Base-by-base conservation (phyloP, 2,888 invertebrate genomes). In the Chelonus formosanus region DNA sequence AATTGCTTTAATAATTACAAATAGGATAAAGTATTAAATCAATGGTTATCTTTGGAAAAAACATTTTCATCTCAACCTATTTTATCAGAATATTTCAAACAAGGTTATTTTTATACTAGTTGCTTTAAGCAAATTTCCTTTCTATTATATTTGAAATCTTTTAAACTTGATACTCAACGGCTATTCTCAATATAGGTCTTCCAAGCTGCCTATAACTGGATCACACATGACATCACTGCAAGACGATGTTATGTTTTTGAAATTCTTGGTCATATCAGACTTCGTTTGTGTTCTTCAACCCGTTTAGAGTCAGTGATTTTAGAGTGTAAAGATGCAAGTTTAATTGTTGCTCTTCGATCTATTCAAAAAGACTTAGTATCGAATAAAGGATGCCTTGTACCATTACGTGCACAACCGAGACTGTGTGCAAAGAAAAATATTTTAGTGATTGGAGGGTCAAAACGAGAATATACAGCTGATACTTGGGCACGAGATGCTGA, bases 361-460 rank as follows among this genome's bases (percentile, higher is more conserved):
- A 90, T 93, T 70, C 88, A 91, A 78, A 90, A 90, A 71, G 94
- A 95, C 84, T 89, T 95, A 84, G 88, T 89, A 70, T 89, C 89
- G 0, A 90, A 91, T 71, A 90, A 91, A 64, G 93, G 93, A 4
- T 92, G 92, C 74, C 84, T 94, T 65, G 94, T 94, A 63, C 88
- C 92, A 31, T 84, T 94, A 72, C 88, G 90, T 20, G 92, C 90
- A 36, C 90, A 91, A 79, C 96, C 96, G 0, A 88, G 96, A 5
- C 89, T 92, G 72, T 90, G 94, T 79, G 94, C 96, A 0, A 92
- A 95, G 70, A 95, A 95, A 81, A 90, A 92, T 79, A 91, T 97
- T 70, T 91, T 94, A 77, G 90, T 97, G 54, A 93, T 94, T 70
- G 97, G 97, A 34, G 97, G 97, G 8, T 94, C 93, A 1, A 91